Percentiles rank a stretch among this genome's conserved stretches.
Conservation (phyloP, 2,888 invertebrate species). For the Portevinia maculata region DNA sequence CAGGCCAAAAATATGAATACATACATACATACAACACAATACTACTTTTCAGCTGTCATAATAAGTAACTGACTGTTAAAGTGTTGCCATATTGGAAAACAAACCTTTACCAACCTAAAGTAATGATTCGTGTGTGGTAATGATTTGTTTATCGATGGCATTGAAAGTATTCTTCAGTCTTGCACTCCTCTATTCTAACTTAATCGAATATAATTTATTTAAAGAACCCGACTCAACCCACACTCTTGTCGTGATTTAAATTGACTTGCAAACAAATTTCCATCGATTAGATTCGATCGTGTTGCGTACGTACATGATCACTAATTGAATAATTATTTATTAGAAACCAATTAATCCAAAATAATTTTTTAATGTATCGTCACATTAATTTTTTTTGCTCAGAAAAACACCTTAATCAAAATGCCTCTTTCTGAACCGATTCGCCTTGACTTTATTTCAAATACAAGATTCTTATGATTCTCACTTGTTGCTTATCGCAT, state of each 20-base stretch:
- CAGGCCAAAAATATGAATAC: too few species aligned
- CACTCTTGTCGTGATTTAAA: slow-evolving; percentile 6
- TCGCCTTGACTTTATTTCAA: slow-evolving; percentile 64
- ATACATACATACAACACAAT: too few species aligned
- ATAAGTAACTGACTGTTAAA: too few species aligned
- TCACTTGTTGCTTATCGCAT: slow-evolving; percentile 31
- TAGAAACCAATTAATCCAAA: slow-evolving; percentile 23
- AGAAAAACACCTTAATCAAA: slow-evolving; percentile 45
- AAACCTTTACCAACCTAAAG: too few species aligned
- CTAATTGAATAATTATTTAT: slow-evolving; percentile 52
- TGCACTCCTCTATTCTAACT: too few species aligned
- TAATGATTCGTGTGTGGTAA: too few species aligned
- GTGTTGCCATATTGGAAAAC: too few species aligned
- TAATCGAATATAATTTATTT: background rate
- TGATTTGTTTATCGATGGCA: too few species aligned
- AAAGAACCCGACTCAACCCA: slow-evolving; percentile 5
- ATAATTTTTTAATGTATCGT: slow-evolving; percentile 41
- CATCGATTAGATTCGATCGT: slow-evolving; percentile 52
- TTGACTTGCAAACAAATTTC: slow-evolving; percentile 44
- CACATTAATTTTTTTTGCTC: slow-evolving; percentile 23
- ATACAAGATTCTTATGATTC: slow-evolving; percentile 42
- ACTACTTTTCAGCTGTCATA: too few species aligned
- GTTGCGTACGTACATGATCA: slow-evolving; percentile 18
- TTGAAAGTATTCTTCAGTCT: too few species aligned
- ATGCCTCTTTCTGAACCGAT: slow-evolving; percentile 32